Conservation (phyloP, 2,888 invertebrate genomes). For the Pachycephus smyrnensis region DNA sequence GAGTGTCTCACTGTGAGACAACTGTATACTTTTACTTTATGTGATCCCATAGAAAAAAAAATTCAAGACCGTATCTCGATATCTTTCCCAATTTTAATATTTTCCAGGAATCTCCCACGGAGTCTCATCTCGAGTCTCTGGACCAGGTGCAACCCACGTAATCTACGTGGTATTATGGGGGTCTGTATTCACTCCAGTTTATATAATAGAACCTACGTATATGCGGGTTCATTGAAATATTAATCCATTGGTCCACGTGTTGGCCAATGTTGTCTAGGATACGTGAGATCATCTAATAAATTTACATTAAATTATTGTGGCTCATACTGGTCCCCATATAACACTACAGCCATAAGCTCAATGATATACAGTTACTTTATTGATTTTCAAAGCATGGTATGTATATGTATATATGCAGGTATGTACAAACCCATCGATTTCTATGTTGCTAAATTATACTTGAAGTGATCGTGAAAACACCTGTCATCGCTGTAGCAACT, state of each 20-base stretch:
- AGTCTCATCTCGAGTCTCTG: not conserved
- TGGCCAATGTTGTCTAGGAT: not conserved
- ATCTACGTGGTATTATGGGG: constrained; percentile 46
- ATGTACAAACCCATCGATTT: not conserved
- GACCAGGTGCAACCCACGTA: constrained; percentile 26
- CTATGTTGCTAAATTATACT: not conserved
- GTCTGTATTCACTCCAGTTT: constrained; percentile 50
- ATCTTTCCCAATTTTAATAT: not conserved
- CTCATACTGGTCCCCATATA: not conserved
- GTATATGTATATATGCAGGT: no score
- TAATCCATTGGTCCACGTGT: constrained; percentile 10
- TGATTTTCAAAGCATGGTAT: not conserved
- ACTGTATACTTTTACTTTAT: not conserved
- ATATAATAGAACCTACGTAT: constrained; percentile 45
- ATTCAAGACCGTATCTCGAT: not conserved
- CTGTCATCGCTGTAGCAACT: not conserved
- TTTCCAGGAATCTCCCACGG: not conserved
- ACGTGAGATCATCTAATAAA: not conserved
- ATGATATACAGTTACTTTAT: not conserved
- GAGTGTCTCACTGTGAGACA: not conserved
- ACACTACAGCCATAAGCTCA: not conserved
- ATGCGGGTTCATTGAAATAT: constrained; percentile 55
- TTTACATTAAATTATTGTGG: not conserved
- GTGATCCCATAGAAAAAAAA: not conserved
- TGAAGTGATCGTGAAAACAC: not conserved